Base-by-base conservation (phyloP, 2,113 vertebrate genomes). In the Eleginops maclovinus region DNA sequence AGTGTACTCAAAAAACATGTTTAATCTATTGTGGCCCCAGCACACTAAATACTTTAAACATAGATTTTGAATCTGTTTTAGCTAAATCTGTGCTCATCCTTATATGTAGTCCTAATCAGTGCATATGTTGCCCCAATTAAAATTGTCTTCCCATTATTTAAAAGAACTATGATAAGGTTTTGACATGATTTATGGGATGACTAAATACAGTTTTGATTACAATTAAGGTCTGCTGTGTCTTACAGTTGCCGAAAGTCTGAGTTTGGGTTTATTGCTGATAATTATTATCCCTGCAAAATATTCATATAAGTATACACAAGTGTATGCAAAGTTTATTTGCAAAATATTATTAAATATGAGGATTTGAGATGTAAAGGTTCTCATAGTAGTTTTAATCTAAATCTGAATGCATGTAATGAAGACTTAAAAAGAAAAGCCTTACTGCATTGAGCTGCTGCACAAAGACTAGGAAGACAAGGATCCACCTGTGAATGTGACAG, bases 361-460 rank as follows among this genome's bases (percentile, higher is more conserved):
- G 4, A 17, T 55, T 75, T 31, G 4, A 12, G 14, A 47, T 58
- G 28, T 47, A 3, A 44, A 58, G 0, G 7, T 31, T 54, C 12
- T 17, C 58, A 26, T 40, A 14, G 12, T 28, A 16, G 36, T 59
- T 67, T 10, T 0, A 50, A 26, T 43, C n/a, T 17, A 56, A 54
- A 36, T 49, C 17, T 28, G 5, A 28, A 36, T 36, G 8, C 31
- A 15, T 59, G 46, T n/a, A 58, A 24, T 81, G 14, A 55, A 63
- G 11, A 56, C 26, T 56, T 40, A 46, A 21, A 17, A 49, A 40
- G 4, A 0, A 64, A 44, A 24, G 11, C 67, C 88, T 93, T 86
- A 91, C 91, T 79, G 90, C 83, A 44, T 26, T 71, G 58, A 90
- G 75, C 46, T 70, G 81, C 31, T 87, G 81, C 61, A 86, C 72